Evolutionary conservation across 2,113 vertebrate genomes (phyloP).

Genomic region (Gracilinanus agilis): DNA sequence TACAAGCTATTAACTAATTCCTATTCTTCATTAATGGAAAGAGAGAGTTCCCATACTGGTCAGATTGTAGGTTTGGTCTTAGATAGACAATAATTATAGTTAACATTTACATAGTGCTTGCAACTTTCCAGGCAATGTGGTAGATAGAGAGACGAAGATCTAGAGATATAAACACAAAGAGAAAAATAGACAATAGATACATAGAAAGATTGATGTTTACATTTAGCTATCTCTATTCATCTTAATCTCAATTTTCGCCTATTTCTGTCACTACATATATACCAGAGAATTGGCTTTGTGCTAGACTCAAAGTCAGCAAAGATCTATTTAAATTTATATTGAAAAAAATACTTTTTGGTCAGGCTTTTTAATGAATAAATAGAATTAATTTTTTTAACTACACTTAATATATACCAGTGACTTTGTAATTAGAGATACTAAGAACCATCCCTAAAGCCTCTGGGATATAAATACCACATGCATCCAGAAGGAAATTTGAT

Average conservation of each 20-base stretch:
- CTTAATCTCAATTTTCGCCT: neutral
- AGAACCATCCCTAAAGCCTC: neutral
- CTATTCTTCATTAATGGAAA: neutral
- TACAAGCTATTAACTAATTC: neutral
- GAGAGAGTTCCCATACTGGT: neutral
- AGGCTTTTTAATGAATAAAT: neutral
- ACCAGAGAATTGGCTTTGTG: neutral
- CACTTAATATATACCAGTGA: neutral
- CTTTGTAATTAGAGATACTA: neutral
- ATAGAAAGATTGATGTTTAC: neutral
- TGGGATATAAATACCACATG: neutral
- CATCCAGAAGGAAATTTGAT: neutral
- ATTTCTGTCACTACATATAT: neutral
- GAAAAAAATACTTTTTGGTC: neutral
- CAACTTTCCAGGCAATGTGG: neutral
- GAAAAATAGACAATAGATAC: neutral
- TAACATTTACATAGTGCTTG: neutral
- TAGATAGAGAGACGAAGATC: neutral
- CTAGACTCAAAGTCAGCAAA: neutral
- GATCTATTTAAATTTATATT: neutral
- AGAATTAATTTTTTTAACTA: neutral
- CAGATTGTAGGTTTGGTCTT: neutral
- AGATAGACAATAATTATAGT: neutral
- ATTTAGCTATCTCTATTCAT: neutral
- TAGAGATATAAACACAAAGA: neutral